phyloP scores from a whole-genome alignment of 2,888 invertebrate genomes.

The Hyalella azteca region DNA sequence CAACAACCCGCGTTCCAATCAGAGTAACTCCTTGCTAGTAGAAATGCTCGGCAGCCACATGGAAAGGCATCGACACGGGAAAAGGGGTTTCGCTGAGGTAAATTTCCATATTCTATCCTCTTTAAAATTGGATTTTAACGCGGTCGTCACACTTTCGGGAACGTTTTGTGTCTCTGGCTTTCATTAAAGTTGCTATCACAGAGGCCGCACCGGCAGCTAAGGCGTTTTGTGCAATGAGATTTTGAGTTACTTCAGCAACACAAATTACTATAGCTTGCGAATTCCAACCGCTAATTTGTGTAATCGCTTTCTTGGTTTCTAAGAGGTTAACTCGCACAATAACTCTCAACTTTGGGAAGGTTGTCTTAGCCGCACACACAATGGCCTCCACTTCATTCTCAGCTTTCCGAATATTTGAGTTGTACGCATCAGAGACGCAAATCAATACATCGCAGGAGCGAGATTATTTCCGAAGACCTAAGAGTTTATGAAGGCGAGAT shows the following conservation, averaged over 20 bases:
- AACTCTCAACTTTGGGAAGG: slow-evolving; percentile 12
- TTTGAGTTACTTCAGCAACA: slow-evolving; percentile 6
- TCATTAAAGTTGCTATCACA: slow-evolving; percentile 27
- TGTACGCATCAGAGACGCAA: neutral
- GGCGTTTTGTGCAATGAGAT: slow-evolving; percentile 18
- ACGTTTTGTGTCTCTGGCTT: neutral
- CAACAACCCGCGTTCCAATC: neutral
- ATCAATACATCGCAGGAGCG: neutral
- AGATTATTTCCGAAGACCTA: neutral
- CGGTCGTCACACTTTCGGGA: neutral
- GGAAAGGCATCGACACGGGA: slow-evolving; percentile 31
- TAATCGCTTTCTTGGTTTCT: slow-evolving; percentile 26
- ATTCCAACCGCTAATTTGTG: slow-evolving; percentile 8
- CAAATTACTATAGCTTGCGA: neutral
- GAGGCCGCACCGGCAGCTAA: slow-evolving; percentile 26
- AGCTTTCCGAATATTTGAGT: neutral
- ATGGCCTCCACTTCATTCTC: neutral
- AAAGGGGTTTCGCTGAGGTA: neutral
- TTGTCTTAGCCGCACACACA: slow-evolving; percentile 1
- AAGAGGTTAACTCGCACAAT: neutral
- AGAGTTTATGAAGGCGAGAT: slow-evolving; percentile 4
- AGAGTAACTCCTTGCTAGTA: slow-evolving; percentile 14
- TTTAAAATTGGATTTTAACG: neutral
- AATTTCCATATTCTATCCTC: slow-evolving; percentile 25
- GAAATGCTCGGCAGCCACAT: slow-evolving; percentile 31